phyloP scores from a whole-genome alignment of 1,140 invertebrate genomes.

The Halotydeus destructor region DNA sequence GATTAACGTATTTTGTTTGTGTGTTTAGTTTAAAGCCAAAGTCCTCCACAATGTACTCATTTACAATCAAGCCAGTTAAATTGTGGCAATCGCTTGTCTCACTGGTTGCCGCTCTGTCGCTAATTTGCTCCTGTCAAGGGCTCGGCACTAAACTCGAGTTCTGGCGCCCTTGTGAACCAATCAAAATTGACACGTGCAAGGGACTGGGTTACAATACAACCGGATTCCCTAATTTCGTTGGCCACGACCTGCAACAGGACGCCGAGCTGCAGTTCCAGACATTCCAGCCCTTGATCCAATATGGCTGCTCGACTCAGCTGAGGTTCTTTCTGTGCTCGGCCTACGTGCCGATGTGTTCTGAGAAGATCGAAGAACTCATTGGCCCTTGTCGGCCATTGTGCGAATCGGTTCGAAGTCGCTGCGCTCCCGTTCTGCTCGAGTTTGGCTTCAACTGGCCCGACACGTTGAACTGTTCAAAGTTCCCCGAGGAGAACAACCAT shows the following conservation, averaged over 20 bases:
- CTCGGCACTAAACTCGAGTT: no score
- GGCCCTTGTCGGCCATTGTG: slow-evolving; percentile 70
- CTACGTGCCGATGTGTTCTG: slow-evolving; percentile 70
- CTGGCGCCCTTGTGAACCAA: slow-evolving; percentile 86
- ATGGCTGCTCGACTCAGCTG: slow-evolving; percentile 77
- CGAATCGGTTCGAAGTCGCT: slow-evolving; percentile 59
- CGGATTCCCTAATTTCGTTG: slow-evolving; percentile 82
- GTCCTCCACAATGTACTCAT: no score
- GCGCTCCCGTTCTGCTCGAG: slow-evolving; percentile 70
- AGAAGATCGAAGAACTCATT: slow-evolving; percentile 7
- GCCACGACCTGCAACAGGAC: slow-evolving; percentile 83
- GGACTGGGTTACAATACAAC: slow-evolving; percentile 85
- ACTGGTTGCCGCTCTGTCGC: no score
- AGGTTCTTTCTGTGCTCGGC: slow-evolving; percentile 90
- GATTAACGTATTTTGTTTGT: no score
- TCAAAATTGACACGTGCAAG: slow-evolving; percentile 74
- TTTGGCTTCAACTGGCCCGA: slow-evolving; percentile 91
- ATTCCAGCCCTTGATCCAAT: slow-evolving; percentile 80
- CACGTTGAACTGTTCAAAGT: slow-evolving; percentile 67
- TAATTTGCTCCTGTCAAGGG: no score
- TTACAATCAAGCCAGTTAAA: no score
- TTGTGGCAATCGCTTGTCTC: no score
- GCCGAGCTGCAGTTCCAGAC: slow-evolving; percentile 80
- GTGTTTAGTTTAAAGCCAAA: no score
- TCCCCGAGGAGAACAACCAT: slow-evolving; percentile 44